Evolutionary conservation across 2,797 vertebrate genomes (phyloP), one percentile per base, ranked within the genome.

Genomic region (Simalia tracyae): DNA sequence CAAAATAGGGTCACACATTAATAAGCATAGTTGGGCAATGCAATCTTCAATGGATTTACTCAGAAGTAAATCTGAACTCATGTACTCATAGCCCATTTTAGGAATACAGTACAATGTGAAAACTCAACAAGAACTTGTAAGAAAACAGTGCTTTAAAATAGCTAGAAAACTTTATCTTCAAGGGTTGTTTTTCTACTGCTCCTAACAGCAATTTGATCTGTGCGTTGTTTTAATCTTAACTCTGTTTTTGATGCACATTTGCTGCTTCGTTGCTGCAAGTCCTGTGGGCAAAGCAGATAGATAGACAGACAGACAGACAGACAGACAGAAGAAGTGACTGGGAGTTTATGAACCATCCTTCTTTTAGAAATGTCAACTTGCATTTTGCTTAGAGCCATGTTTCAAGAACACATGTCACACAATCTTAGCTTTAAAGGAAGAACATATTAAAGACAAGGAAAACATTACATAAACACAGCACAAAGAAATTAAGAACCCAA

Each of bases 291-390:
- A 87, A 9, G 11, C 56, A 61, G 31, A 24, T 42, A 31, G 12
- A 57, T 36, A 28, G 14, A 31, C 54, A 81, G 50, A 76, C 76
- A 91, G 61, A 88, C 63, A 91, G 63, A 64, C 28, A 64, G 63
- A 31, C 26, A 54, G 46, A 90, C 4, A n/a, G 91, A 63, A 89
- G 94, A 54, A 7, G 50, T 54, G 50, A 54, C 50, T 31, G 89
- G 15, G 28, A 87, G 93, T 88, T 89, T 86, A 95, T n/a, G 90
- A 46, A 68, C 90, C 15, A 2, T 89, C 31, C 90, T 92, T 89
- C 85, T 94, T 89, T 89, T 87, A 87, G 87, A 96, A 95, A 94
- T 76, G 61, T 57, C 94, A 95, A 28, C 85, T 95, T 93, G 50
- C 8, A 50, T 72, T 94, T 95, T 92, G 59, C 93, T 50, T 93